A percentile compares a stretch with the other conserved stretches of the same genome.
phyloP scores from a whole-genome alignment of 92 coral and sea anemone genomes.

The Epizoanthus rinbou region DNA sequence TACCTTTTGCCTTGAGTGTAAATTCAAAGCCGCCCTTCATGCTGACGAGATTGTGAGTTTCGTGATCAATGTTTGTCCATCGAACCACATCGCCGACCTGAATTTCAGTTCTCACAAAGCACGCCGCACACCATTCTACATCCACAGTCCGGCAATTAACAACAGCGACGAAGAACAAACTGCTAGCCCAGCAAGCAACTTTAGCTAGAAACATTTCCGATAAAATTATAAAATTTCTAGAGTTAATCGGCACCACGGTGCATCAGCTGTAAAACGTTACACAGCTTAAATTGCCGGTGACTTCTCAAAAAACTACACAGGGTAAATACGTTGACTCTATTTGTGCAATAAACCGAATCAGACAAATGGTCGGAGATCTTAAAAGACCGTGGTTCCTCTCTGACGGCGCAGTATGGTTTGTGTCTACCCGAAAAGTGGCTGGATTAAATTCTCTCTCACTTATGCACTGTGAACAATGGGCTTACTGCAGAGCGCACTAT shows the following conservation, averaged over 20 bases:
- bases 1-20: conserved; percentile 39
- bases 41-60: conserved; percentile 25
- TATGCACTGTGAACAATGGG: conserved; percentile 27
- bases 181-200: conserved; percentile 19
- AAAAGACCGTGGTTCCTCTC: neutral
- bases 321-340: neutral
- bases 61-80: conserved; percentile 43
- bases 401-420: neutral
- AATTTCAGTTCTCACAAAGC: conserved; percentile 29
- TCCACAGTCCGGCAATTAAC: conserved; percentile 36
- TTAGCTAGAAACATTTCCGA: neutral
- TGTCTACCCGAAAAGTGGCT: conserved; percentile 1
- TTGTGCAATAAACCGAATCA: neutral
- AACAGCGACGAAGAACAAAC: conserved; percentile 1
- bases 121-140: conserved; percentile 23
- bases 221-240: neutral
- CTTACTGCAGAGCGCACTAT: conserved; percentile 36
- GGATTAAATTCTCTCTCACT: conserved; percentile 33
- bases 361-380: conserved; percentile 1
- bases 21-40: conserved; percentile 15
- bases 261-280: no score
- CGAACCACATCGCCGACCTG: conserved; percentile 35
- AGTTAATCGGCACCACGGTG: neutral
- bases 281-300: neutral
- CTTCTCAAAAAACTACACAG: neutral